Conservation (phyloP, 1,140 invertebrate genomes). For the Pteromalus puparum region DNA sequence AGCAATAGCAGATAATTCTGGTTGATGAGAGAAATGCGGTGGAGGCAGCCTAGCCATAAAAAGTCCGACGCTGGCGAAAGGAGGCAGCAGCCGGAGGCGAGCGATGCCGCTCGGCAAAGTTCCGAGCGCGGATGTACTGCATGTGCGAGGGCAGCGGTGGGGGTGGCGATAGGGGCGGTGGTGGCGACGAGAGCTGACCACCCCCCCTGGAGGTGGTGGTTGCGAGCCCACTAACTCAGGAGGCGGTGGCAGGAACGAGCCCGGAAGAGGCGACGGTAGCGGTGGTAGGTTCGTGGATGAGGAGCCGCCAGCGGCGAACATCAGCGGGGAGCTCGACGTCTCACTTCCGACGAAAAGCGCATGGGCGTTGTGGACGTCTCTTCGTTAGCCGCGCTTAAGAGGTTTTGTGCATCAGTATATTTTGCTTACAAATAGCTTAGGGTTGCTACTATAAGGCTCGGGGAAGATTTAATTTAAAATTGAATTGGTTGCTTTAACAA, state of each 20-base stretch:
- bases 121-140: neutral
- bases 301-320: slow-evolving; percentile 67
- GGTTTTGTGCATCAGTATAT: neutral
- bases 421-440: neutral
- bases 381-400: slow-evolving; percentile 63
- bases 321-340: slow-evolving; percentile 75
- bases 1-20: too few species aligned
- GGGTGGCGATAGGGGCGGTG: slow-evolving; percentile 71
- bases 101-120: slow-evolving; percentile 55
- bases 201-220: slow-evolving; percentile 79
- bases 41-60: slow-evolving; percentile 57
- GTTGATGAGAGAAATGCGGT: slow-evolving; percentile 55
- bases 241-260: slow-evolving; percentile 56
- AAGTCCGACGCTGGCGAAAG: slow-evolving; percentile 62
- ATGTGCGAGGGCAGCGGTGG: slow-evolving; percentile 48
- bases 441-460: neutral
- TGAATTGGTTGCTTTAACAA: too few species aligned
- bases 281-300: slow-evolving; percentile 66
- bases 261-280: slow-evolving; percentile 68
- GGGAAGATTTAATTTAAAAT: too few species aligned
- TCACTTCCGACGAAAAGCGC: slow-evolving; percentile 73
- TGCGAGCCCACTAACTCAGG: slow-evolving; percentile 65
- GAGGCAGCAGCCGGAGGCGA: slow-evolving; percentile 58
- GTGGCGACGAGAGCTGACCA: slow-evolving; percentile 80
- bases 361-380: slow-evolving; percentile 66